phyloP scores from a whole-genome alignment of 2,888 invertebrate genomes.

The Stenodera caucasica region DNA sequence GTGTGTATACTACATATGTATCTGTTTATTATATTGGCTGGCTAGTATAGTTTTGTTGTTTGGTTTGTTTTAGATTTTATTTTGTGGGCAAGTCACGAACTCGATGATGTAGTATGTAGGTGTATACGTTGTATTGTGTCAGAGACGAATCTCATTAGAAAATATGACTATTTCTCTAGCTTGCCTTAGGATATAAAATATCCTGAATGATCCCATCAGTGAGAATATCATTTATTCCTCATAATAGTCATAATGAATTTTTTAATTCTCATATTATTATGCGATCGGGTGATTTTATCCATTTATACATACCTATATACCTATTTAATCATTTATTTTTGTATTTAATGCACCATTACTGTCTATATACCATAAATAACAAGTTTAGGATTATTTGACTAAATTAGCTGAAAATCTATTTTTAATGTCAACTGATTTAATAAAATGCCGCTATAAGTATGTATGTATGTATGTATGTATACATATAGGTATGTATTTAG shows the following conservation, averaged over 20 bases:
- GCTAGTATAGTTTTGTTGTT: slow-evolving; percentile 7
- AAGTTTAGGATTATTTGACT: slow-evolving; percentile 14
- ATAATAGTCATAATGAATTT: neutral
- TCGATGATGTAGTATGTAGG: slow-evolving; percentile 6
- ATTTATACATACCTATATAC: no score
- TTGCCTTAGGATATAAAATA: neutral
- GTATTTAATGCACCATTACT: slow-evolving; percentile 17
- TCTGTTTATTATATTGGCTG: neutral
- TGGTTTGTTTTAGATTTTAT: slow-evolving; percentile 9
- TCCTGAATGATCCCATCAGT: neutral
- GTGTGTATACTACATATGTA: no score
- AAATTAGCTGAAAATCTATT: slow-evolving; percentile 15
- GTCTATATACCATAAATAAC: slow-evolving; percentile 12
- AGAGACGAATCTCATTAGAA: slow-evolving; percentile 2
- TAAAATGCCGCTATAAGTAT: no score
- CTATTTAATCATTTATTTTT: no score
- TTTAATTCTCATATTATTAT: slow-evolving; percentile 15
- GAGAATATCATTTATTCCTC: no score
- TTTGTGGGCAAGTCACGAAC: slow-evolving; percentile 25
- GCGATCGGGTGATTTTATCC: no score
- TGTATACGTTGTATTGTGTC: neutral
- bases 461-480: no score
- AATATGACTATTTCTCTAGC: neutral
- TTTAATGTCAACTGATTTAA: no score
- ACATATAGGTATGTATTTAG: no score